Percentiles rank a stretch among this genome's conserved stretches.
Conservation (phyloP, 2,888 invertebrate genomes). For the Ceriagrion tenellum region DNA sequence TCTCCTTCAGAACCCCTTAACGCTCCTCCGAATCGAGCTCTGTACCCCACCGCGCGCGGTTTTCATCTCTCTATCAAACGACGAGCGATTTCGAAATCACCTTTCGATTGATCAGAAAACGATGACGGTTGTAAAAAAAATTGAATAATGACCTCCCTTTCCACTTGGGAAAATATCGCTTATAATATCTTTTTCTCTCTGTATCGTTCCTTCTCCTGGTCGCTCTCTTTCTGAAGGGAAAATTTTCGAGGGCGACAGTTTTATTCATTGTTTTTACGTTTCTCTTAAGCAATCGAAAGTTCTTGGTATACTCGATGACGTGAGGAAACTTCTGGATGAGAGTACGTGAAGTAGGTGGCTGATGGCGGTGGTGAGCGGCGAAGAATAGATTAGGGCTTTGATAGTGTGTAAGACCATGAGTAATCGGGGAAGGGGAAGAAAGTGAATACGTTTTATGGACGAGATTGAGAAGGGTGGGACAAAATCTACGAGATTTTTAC, state of each 20-base stretch:
- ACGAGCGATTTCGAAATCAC: background rate
- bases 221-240: background rate
- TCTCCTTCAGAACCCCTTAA: conserved; percentile 5
- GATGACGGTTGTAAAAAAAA: background rate
- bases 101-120: background rate
- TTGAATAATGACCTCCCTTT: background rate
- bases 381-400: too few relatives aligned
- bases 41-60: background rate
- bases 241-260: background rate
- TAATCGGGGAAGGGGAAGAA: too few relatives aligned
- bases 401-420: too few relatives aligned
- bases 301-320: too few relatives aligned
- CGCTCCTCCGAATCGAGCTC: background rate
- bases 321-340: too few relatives aligned
- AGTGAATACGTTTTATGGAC: too few relatives aligned
- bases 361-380: too few relatives aligned
- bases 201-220: background rate
- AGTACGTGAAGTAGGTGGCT: too few relatives aligned
- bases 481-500: too few relatives aligned
- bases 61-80: background rate
- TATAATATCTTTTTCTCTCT: background rate
- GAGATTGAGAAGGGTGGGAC: too few relatives aligned
- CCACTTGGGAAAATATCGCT: background rate
- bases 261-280: too few relatives aligned
- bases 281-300: too few relatives aligned